These are phyloP conservation scores for Pachyrhynchus sulphureomaculatus DNA, from an alignment of 1,140 invertebrate genomes.

Conservation along the genomic window DNA sequence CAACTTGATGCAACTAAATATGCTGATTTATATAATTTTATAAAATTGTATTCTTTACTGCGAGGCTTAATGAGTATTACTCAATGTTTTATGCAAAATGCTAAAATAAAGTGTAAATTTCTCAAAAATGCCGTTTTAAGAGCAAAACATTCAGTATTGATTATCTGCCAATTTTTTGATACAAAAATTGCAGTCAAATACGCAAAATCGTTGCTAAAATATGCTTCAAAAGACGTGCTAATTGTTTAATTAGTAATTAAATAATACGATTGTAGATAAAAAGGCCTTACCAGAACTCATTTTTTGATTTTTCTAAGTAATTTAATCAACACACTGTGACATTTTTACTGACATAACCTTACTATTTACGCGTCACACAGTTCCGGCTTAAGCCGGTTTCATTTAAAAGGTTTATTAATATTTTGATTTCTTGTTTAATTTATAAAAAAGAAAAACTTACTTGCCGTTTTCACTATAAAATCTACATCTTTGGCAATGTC, in stretches of 20 bases:
- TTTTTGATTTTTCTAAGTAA: background rate
- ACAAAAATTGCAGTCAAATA: constrained; percentile 13
- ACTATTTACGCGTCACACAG: constrained; percentile 31
- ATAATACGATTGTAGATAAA: constrained; percentile 1
- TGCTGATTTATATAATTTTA: too few species aligned
- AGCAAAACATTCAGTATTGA: constrained; percentile 13
- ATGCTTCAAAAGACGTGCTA: background rate
- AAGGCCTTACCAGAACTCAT: constrained; percentile 27
- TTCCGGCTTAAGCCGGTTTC: constrained; percentile 14
- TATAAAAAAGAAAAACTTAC: constrained; percentile 40
- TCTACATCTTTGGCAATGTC: constrained; percentile 45
- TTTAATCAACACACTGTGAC: constrained; percentile 1
- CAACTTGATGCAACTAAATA: too few species aligned
- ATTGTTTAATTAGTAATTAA: background rate
- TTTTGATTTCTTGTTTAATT: background rate
- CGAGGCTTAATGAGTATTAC: too few species aligned
- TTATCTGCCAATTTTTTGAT: constrained; percentile 9
- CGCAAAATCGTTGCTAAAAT: constrained; percentile 4
- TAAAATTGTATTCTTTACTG: too few species aligned
- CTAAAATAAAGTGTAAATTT: too few species aligned
- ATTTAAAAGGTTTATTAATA: background rate
- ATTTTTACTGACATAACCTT: constrained; percentile 18
- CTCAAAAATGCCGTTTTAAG: too few species aligned
- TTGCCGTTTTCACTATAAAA: constrained; percentile 49
- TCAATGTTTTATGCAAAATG: too few species aligned